Evolutionary conservation across 2,113 vertebrate genomes (phyloP), one percentile per base, ranked within the genome.

Genomic region (Pluvianellus socialis): DNA sequence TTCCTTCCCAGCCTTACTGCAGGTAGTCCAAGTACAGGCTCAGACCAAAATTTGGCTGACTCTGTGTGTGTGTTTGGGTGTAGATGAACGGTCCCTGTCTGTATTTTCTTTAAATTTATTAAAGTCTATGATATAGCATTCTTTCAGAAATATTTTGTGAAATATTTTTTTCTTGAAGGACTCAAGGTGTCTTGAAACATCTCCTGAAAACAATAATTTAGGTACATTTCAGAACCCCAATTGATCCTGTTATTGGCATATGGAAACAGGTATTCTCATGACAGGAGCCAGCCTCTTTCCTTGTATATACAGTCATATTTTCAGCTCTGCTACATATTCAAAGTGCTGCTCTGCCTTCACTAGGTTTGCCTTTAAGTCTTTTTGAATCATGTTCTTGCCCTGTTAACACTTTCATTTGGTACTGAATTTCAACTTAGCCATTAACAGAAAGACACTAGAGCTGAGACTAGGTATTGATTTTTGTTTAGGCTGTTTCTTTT

Each of bases 11-110:
- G 42, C 7, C 9, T 4, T 35, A 30, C 7, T 24, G 11, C 32
- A 50, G 52, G 12, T 2, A n/a, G 18, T 38, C 15, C 1, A 0
- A 66, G 45, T 68, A 68, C 9, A 2, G 3, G 3, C 28, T 73
- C 17, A 76, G 49, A 32, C 7, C 33, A 72, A 63, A 68, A 17
- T 63, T 32, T 61, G 30, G 6, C 30, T 55, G 10, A 49, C 8
- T 62, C 8, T 55, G 7, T 63, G 6, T 44, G 3, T 38, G 33
- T 73, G 30, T 45, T 28, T 53, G 16, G 18, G 4, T 40, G 8
- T 16, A 73, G 30, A 65, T 66, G 23, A 86, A 52, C 14, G 26
- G 40, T 61, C 17, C 11, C 4, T 56, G 6, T 20, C 40, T 73
- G 10, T 28, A 52, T 61, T 76, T 73, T 70, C 33, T 71, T 33